Percentiles rank a stretch among this genome's conserved stretches.
Conservation (phyloP, 2,888 invertebrate species). For the Rhabditophanes sp. region DNA sequence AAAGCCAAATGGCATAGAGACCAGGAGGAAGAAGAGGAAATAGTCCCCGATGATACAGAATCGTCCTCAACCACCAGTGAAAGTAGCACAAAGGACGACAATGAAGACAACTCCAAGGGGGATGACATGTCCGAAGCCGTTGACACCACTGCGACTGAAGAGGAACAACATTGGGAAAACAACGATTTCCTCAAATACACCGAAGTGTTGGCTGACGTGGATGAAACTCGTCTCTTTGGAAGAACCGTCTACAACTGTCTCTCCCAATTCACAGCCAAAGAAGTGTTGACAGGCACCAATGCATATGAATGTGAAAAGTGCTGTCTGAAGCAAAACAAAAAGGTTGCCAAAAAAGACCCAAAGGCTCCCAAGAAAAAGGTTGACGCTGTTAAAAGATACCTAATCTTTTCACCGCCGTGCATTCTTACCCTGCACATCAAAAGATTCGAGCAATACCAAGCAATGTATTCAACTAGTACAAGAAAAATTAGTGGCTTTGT, state of each 20-base stretch:
- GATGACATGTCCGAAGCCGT: too few relatives aligned
- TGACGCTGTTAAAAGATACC: slow-evolving; percentile 31
- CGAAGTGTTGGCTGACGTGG: too few relatives aligned
- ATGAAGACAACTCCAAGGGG: too few relatives aligned
- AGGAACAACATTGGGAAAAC: too few relatives aligned
- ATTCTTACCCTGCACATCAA: slow-evolving; percentile 85
- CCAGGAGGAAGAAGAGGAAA: too few relatives aligned
- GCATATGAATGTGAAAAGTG: slow-evolving; percentile 82
- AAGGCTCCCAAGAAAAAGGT: slow-evolving; percentile 18
- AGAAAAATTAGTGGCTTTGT: slow-evolving; percentile 56
- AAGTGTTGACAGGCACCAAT: slow-evolving; percentile 75
- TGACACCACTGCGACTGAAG: too few relatives aligned
- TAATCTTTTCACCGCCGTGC: slow-evolving; percentile 76
- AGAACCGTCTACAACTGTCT: slow-evolving; percentile 47
- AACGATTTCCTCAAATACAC: too few relatives aligned
- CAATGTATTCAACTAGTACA: slow-evolving; percentile 56
- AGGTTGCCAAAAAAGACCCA: slow-evolving; percentile 10
- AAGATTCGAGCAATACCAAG: slow-evolving; percentile 63
- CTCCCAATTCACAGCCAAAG: slow-evolving; percentile 75
- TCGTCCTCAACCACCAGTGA: too few relatives aligned
- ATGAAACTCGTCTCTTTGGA: too few relatives aligned
- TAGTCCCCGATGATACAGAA: too few relatives aligned
- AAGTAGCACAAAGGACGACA: too few relatives aligned
- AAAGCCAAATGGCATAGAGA: too few relatives aligned
- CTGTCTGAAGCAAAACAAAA: slow-evolving; percentile 12